Base-by-base conservation (phyloP, 2,888 invertebrate genomes). In the Stenoptilia bipunctidactyla region DNA sequence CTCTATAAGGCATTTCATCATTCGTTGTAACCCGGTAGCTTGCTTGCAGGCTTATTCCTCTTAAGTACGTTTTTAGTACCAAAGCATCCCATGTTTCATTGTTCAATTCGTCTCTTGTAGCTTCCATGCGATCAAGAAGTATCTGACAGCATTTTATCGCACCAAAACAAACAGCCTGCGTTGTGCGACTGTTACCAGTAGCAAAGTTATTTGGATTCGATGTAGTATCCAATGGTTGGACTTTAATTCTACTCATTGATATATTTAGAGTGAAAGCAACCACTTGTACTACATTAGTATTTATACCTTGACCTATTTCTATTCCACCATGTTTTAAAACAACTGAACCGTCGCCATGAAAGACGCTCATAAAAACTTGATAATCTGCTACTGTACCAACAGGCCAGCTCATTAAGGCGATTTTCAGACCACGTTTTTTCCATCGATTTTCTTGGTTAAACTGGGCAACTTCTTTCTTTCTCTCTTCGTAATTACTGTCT, bases 291-390 rank as follows among this genome's bases (percentile, higher is more conserved):
- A 88, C 86, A 86, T 88, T 76, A 1, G 92, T 92, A 48, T 92
- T 75, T 36, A 92, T 85, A 8, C 94, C 94, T 75, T 95, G 95
- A 0, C 95, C 95, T 56, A 90, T 87, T 77, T 92, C 92, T 15
- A 90, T 76, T 1, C 91, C 92, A 10, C 90, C 90, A 50, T 92
- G 92, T 1, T 87, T 73, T 5, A 94, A 73, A 0, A 88, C 84
- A 1, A 95, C 90, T 1, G 89, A 87, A 1, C 89, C 92, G 60
- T 92, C 92, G 2, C 86, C 85, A 15, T 89, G 89, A 55, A 88
- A 92, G 41, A 94, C 87, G 0, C 89, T 83, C 12, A 93, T 77
- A 13, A 87, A 74, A 0, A 88, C 87, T 38, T 87, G 79, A 44
- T 71, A 89, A 38, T 86, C 85, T 0, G 87, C 79, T 15, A 72